A percentile compares a stretch with the other conserved stretches of the same genome.
Evolutionary conservation across 2,797 vertebrate species (phyloP).

Genomic region (Euthynnus affinis): DNA sequence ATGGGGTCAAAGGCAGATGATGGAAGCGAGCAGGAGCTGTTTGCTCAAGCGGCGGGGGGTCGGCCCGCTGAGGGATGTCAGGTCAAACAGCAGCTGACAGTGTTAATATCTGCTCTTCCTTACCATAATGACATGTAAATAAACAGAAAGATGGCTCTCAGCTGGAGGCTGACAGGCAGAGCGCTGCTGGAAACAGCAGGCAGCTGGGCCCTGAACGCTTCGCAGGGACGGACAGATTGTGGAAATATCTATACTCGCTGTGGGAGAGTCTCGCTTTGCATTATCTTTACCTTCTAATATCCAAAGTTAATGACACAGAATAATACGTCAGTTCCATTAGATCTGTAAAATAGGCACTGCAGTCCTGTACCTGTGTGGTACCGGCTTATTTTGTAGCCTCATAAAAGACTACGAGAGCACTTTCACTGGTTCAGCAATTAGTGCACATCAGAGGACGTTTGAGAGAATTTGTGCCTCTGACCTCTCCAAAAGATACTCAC

Average conservation of each 20-base stretch:
- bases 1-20: constrained; percentile 1
- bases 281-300: background rate
- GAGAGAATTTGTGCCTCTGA: background rate
- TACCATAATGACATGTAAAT: constrained; percentile 97
- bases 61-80: constrained; percentile 92
- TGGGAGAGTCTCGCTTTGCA: no score
- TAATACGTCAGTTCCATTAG: background rate
- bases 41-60: constrained; percentile 80
- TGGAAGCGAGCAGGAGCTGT: constrained; percentile 44
- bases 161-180: constrained; percentile 87
- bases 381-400: background rate
- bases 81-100: constrained; percentile 97
- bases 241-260: no score
- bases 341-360: background rate
- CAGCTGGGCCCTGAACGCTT: constrained; percentile 83
- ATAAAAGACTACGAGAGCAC: background rate
- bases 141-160: constrained; percentile 92
- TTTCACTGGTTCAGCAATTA: background rate
- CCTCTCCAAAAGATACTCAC: background rate
- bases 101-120: constrained; percentile 94
- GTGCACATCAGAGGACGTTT: background rate
- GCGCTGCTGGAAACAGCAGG: constrained; percentile 78
- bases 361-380: background rate
- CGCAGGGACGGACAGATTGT: background rate
- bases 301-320: background rate